Evolutionary conservation across 2,113 vertebrate species (phyloP).

Genomic region (Carassius carassius): DNA sequence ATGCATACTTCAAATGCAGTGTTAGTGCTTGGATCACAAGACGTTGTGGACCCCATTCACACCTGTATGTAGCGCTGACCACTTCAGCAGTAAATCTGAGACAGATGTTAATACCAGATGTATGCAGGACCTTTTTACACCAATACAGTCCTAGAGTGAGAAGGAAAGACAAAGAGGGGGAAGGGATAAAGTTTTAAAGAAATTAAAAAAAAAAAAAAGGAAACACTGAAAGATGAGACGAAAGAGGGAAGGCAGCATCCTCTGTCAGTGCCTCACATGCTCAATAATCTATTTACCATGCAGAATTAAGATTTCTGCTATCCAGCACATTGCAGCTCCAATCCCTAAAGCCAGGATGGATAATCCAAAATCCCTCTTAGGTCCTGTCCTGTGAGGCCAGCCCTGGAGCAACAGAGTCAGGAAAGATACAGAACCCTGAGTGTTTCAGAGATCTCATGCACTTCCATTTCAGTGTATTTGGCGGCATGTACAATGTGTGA

Average conservation of each 20-base stretch:
- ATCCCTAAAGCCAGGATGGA: slow-evolving; percentile 57
- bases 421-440: slow-evolving; percentile 17
- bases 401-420: slow-evolving; percentile 24
- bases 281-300: slow-evolving; percentile 59
- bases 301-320: slow-evolving; percentile 60
- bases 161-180: not conserved
- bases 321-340: slow-evolving; percentile 58
- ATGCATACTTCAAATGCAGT: not conserved
- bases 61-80: slow-evolving; percentile 4
- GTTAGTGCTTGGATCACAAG: not conserved
- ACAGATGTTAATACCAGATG: slow-evolving; percentile 15
- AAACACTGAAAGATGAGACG: not conserved
- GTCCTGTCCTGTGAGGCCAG: slow-evolving; percentile 39
- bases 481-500: not conserved
- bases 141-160: not conserved
- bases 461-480: not conserved
- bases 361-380: slow-evolving; percentile 62
- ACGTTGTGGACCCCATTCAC: not conserved
- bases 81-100: slow-evolving; percentile 7
- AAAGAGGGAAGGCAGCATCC: not conserved
- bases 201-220: not conserved
- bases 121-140: not conserved
- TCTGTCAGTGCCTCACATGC: slow-evolving; percentile 46
- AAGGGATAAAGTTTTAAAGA: not conserved
- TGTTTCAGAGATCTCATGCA: slow-evolving; percentile 34